Evolutionary conservation across 1,140 invertebrate species (phyloP).

Genomic region (Tenebrio molitor): DNA sequence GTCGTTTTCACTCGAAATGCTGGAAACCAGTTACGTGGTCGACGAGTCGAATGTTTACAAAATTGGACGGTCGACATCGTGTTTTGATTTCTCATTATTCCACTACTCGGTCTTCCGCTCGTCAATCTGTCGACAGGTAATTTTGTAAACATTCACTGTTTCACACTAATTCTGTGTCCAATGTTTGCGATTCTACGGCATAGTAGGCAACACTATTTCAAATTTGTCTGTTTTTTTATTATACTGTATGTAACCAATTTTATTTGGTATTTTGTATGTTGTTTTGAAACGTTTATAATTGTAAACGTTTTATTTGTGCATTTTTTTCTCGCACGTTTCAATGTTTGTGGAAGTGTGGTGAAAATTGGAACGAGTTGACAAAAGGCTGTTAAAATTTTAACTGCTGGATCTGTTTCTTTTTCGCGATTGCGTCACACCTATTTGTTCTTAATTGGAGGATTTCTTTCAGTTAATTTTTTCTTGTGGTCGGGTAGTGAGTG

Average conservation of each 20-base stretch:
- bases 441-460: conserved; percentile 14
- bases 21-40: neutral
- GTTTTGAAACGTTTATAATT: conserved; percentile 15
- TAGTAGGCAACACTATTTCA: conserved; percentile 37
- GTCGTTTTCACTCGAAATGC: neutral
- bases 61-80: neutral
- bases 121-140: too few relatives aligned
- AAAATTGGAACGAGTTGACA: too few relatives aligned
- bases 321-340: too few relatives aligned
- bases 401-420: too few relatives aligned
- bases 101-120: too few relatives aligned
- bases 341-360: conserved; percentile 14
- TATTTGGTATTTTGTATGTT: neutral
- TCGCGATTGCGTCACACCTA: too few relatives aligned
- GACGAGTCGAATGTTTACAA: conserved; percentile 17
- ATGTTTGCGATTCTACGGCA: conserved; percentile 43
- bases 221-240: neutral
- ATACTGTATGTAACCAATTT: too few relatives aligned
- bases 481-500: neutral
- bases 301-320: conserved; percentile 10
- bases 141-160: conserved; percentile 11
- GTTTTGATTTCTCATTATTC: neutral
- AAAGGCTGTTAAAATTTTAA: conserved; percentile 25
- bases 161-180: neutral
- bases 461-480: conserved; percentile 7